These are phyloP conservation scores for Irena cyanogastra DNA, from an alignment of 2,113 vertebrate genomes.

Conservation along the genomic window DNA sequence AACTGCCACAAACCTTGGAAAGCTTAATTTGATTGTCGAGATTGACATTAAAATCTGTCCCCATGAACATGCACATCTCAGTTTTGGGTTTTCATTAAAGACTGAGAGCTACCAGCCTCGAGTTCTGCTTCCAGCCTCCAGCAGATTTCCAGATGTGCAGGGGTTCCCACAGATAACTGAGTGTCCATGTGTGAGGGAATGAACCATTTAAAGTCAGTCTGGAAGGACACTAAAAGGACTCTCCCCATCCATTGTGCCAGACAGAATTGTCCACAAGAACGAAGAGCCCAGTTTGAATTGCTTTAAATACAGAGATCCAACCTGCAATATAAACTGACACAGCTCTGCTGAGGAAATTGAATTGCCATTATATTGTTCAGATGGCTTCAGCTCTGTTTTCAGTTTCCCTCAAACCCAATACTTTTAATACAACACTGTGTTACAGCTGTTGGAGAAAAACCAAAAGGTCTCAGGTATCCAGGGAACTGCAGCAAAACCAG, in stretches of 20 bases:
- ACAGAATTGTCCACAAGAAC: not conserved
- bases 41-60: not conserved
- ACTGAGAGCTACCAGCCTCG: not conserved
- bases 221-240: not conserved
- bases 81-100: not conserved
- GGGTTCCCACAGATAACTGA: fast-evolving
- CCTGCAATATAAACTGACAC: not conserved
- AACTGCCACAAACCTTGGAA: not conserved
- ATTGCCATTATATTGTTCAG: not conserved
- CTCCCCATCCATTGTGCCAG: not conserved
- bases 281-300: not conserved
- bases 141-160: not conserved
- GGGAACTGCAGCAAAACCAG: not conserved
- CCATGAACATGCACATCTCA: not conserved
- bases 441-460: not conserved
- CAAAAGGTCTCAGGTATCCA: not conserved
- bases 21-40: not conserved
- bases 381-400: not conserved
- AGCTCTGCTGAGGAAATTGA: not conserved
- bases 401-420: not conserved
- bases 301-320: not conserved
- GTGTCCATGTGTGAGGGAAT: not conserved
- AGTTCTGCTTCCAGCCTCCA: not conserved
- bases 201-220: not conserved
- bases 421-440: not conserved